Evolutionary conservation across 2,113 vertebrate genomes (phyloP).

Genomic region (Psilopogon haemacephalus): DNA sequence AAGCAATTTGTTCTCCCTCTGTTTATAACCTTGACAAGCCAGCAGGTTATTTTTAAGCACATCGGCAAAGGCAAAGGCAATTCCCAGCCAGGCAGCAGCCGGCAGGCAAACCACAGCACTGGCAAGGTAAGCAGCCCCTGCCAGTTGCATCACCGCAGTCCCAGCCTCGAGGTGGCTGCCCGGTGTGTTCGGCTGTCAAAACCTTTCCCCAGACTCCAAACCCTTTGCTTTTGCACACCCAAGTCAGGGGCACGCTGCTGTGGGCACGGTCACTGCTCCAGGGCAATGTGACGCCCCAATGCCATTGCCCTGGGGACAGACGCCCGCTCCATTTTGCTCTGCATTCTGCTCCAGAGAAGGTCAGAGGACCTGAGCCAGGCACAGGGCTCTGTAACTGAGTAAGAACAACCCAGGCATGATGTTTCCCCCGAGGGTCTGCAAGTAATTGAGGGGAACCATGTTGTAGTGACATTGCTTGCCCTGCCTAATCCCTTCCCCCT

Average conservation of each 20-base stretch:
- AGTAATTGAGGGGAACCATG: neutral
- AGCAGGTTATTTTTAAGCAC: constrained; percentile 63
- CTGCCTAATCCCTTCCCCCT: neutral
- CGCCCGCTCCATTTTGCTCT: accelerated
- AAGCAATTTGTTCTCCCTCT: constrained; percentile 70
- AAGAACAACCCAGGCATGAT: neutral
- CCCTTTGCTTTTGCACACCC: accelerated
- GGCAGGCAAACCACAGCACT: neutral
- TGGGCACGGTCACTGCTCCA: accelerated
- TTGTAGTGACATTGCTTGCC: neutral
- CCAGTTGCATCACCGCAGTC: neutral
- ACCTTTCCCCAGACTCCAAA: neutral
- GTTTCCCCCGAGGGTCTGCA: accelerated
- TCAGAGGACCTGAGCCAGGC: accelerated
- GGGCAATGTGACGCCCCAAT: accelerated
- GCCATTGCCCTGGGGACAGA: neutral
- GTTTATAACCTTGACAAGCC: constrained; percentile 70
- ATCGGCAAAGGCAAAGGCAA: constrained; percentile 1
- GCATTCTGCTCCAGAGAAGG: neutral
- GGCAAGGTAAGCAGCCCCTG: neutral
- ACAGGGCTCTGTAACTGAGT: neutral
- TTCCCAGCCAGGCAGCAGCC: neutral
- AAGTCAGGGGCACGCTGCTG: accelerated
- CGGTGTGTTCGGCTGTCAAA: accelerated
- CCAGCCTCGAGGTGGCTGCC: neutral